A percentile compares a stretch with the other conserved stretches of the same genome.
These are phyloP conservation scores for Spondyliosoma cantharus DNA, from an alignment of 2,797 vertebrate species.

Conservation along the genomic window DNA sequence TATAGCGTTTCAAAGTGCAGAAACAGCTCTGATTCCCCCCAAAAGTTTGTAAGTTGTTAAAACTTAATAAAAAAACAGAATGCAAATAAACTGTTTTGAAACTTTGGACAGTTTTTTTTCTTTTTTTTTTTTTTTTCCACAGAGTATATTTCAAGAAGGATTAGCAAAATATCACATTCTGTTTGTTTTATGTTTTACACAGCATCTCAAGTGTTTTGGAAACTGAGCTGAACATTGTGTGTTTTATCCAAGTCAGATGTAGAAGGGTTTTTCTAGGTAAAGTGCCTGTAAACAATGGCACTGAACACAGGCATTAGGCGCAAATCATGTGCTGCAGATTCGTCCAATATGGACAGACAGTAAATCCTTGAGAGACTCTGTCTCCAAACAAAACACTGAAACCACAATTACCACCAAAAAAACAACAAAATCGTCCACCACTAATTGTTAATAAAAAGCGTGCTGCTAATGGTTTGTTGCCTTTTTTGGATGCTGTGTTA, in stretches of 20 bases:
- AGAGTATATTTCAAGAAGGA: no score
- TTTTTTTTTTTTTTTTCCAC: no score
- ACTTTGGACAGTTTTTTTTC: no score
- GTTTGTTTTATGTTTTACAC: no score
- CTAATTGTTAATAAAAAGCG: background rate
- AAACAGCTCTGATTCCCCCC: no score
- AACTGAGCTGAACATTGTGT: background rate
- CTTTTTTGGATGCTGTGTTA: background rate
- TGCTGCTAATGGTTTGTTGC: background rate
- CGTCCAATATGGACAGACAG: conserved; percentile 23
- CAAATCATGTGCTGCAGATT: conserved; percentile 1
- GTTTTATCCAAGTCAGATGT: conserved; percentile 34
- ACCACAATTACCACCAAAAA: conserved; percentile 2
- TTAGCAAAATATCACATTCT: no score
- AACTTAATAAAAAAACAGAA: no score
- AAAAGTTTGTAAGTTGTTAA: no score
- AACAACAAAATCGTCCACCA: conserved; percentile 1
- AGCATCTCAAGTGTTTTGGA: background rate
- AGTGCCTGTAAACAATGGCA: conserved; percentile 8
- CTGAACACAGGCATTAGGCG: background rate
- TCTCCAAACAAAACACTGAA: conserved; percentile 30
- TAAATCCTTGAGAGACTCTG: conserved; percentile 35
- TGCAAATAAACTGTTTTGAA: no score
- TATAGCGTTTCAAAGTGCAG: background rate
- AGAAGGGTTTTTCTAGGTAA: conserved; percentile 17